Evolutionary conservation across 1,140 invertebrate species (phyloP), one percentile per base, ranked within the genome.

Genomic region (Hesperophylax magnus): DNA sequence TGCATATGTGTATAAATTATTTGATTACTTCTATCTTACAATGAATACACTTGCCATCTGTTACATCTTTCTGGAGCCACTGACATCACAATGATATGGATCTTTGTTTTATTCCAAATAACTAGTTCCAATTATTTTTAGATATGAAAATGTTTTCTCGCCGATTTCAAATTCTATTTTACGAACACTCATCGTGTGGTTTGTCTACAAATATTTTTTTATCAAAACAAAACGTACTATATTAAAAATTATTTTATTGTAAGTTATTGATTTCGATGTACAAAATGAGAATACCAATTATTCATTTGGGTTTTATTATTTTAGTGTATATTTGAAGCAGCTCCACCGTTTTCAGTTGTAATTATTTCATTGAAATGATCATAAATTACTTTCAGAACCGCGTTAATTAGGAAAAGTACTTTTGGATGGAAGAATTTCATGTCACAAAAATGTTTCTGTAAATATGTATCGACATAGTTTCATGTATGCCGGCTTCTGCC

Each of bases 401-500:
- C 15, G 27, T 65, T 17, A 27, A 65, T 17, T 24, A 65, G 63
- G 22, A 67, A 31, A 67, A 39, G 63, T 67, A 67, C 63, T 67
- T 67, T n/a, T 14, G 63, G 11, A 31, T 67, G 63, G 31, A 67
- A 67, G 63, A 67, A 34, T 67, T 67, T 61, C 58, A 67, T 27
- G 76, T 77, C 76, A 65, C 76, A 77, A 77, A 34, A n/a, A n/a
- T n/a, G 20, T 3, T 18, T 34, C 31, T 81, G 80, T 79, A 82
- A 76, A 82, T 82, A 82, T 63, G 54, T 27, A 39, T 65, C 24
- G 27, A 53, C 22, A 2, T 74, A 52, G 63, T 34, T n/a, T 77
- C 71, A 39, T 60, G 9, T 77, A 77, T 76, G 58, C 80, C 77
- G 82, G 82, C 79, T 81, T 39, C 20, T 34, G 82, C 79, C 82